Evolutionary conservation across 2,888 invertebrate genomes (phyloP).

Genomic region (Limnephilus rhombicus): DNA sequence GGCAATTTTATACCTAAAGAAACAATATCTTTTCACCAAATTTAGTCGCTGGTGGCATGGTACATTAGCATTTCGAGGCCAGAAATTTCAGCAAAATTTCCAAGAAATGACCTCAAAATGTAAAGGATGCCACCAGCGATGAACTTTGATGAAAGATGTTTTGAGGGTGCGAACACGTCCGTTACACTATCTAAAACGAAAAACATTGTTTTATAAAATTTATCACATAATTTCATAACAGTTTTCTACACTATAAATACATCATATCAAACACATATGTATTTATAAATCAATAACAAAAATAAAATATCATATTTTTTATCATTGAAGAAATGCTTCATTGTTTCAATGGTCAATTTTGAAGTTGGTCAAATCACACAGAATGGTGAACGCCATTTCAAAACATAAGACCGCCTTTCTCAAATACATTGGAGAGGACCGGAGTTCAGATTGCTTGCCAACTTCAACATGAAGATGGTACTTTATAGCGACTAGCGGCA

Average conservation of each 20-base stretch:
- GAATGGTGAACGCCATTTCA: not conserved
- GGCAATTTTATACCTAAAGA: too few relatives aligned
- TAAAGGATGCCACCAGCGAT: too few relatives aligned
- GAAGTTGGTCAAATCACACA: not conserved
- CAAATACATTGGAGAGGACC: not conserved
- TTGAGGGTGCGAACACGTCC: too few relatives aligned
- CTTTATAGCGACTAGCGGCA: not conserved
- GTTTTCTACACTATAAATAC: not conserved
- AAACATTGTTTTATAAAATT: not conserved
- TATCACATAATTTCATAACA: not conserved
- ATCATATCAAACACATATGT: not conserved
- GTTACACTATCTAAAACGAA: slow-evolving; percentile 1
- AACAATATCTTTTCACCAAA: too few relatives aligned
- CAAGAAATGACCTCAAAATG: too few relatives aligned
- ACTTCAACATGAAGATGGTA: not conserved
- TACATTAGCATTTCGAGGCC: too few relatives aligned
- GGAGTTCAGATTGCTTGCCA: not conserved
- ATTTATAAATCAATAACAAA: not conserved
- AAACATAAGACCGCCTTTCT: not conserved
- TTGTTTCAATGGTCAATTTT: too few relatives aligned
- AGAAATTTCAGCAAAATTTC: too few relatives aligned
- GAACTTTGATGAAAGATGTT: too few relatives aligned
- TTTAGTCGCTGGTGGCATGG: too few relatives aligned
- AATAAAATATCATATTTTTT: not conserved
- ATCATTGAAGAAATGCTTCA: not conserved